Evolutionary conservation across 1,140 invertebrate genomes (phyloP).

Genomic region (Xylocopa sonorina): DNA sequence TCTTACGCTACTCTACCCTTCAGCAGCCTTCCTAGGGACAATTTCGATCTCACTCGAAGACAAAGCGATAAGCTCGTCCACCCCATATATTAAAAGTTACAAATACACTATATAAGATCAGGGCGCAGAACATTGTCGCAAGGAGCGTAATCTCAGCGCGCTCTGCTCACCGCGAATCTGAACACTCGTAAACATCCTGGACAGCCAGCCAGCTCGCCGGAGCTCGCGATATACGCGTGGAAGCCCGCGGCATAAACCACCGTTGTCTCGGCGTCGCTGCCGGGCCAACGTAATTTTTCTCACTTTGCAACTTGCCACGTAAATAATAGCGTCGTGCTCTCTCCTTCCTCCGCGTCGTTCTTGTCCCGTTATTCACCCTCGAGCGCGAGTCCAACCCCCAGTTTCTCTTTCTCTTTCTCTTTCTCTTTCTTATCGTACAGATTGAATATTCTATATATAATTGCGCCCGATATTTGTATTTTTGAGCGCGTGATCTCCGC

Average conservation of each 20-base stretch:
- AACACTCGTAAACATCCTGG: constrained; percentile 76
- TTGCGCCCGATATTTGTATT: no score
- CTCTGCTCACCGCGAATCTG: constrained; percentile 13
- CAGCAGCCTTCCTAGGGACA: no score
- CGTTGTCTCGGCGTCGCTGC: constrained; percentile 69
- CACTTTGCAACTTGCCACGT: constrained; percentile 78
- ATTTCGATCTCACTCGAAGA: neutral
- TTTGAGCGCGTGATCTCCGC: no score
- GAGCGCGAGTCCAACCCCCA: neutral
- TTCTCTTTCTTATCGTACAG: no score
- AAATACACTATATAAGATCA: neutral
- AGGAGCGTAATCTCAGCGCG: constrained; percentile 25
- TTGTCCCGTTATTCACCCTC: neutral
- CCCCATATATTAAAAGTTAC: neutral
- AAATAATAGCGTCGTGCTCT: constrained; percentile 72
- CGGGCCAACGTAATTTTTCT: constrained; percentile 79
- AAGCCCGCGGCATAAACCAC: constrained; percentile 65
- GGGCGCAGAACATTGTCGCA: neutral
- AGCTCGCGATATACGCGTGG: constrained; percentile 36
- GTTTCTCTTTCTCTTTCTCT: no score
- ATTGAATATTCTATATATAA: no score
- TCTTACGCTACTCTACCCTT: no score
- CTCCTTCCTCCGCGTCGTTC: constrained; percentile 16
- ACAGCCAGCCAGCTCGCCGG: constrained; percentile 24
- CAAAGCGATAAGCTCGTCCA: neutral